A percentile compares a stretch with the other conserved stretches of the same genome.
Conservation (phyloP, 2,888 invertebrate genomes). For the Dicranocentrus wangi region DNA sequence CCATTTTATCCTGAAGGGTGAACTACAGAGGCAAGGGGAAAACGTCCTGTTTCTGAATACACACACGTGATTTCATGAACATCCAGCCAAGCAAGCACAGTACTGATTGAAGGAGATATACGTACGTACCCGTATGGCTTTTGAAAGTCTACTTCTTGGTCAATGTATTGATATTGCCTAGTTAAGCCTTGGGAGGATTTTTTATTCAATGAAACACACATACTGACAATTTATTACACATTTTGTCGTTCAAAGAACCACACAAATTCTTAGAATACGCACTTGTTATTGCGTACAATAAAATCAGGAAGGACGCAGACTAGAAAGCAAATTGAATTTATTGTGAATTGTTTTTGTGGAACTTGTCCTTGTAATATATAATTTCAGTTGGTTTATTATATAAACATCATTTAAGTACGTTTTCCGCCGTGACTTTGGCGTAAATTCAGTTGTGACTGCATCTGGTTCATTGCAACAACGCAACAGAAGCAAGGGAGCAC, state of each 20-base stretch:
- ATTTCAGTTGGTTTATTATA: too few species aligned
- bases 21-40: slow-evolving; percentile 16
- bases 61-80: slow-evolving; percentile 53
- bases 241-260: not conserved
- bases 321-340: slow-evolving; percentile 1
- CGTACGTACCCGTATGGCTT: slow-evolving; percentile 23
- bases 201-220: not conserved
- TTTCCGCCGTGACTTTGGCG: too few species aligned
- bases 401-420: too few species aligned
- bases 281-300: not conserved
- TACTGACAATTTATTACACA: not conserved
- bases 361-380: slow-evolving; percentile 14
- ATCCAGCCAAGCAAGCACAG: not conserved
- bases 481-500: not conserved
- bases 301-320: slow-evolving; percentile 3
- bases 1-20: not conserved
- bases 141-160: slow-evolving; percentile 11
- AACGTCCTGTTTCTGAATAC: slow-evolving; percentile 35
- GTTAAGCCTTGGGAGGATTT: slow-evolving; percentile 1
- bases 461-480: not conserved
- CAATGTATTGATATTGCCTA: slow-evolving; percentile 1
- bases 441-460: slow-evolving; percentile 27
- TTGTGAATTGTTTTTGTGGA: slow-evolving; percentile 18
- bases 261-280: slow-evolving; percentile 2
- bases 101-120: slow-evolving; percentile 4